Evolutionary conservation across 92 coral and sea anemone genomes (phyloP).

Genomic region (Pocillopora meandrina): DNA sequence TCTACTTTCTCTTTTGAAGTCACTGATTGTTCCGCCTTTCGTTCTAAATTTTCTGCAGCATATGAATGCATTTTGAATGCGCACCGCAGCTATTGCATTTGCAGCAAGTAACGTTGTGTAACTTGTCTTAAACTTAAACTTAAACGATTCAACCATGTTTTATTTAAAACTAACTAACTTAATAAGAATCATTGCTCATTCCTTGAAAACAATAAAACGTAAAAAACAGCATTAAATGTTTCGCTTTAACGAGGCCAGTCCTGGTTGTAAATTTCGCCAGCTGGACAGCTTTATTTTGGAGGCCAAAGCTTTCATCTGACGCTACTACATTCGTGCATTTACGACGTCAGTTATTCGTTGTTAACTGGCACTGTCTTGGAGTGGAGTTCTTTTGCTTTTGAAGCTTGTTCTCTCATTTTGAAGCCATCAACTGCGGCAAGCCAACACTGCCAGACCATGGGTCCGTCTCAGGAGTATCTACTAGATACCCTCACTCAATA

Average conservation of each 20-base stretch:
- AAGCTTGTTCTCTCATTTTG: conserved; percentile 48
- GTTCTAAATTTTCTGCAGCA: background rate
- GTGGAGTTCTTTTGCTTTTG: conserved; percentile 39
- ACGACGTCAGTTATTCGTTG: background rate
- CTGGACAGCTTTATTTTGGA: background rate
- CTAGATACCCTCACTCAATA: conserved; percentile 26
- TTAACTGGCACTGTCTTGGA: conserved; percentile 1
- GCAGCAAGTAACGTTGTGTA: no score
- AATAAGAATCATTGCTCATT: no score
- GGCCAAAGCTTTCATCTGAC: background rate
- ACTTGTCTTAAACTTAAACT: no score
- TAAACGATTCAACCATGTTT: no score
- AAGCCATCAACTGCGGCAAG: conserved; percentile 53
- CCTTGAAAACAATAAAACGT: no score
- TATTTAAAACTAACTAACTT: no score
- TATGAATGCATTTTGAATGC: no score
- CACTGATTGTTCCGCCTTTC: background rate
- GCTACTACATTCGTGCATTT: background rate
- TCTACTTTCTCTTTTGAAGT: background rate
- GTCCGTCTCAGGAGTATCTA: conserved; percentile 28
- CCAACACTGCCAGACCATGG: conserved; percentile 36
- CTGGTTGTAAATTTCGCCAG: background rate
- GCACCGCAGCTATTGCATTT: no score
- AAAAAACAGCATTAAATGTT: background rate
- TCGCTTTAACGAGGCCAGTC: background rate